A percentile compares a stretch with the other conserved stretches of the same genome.
Conservation (phyloP, 2,797 vertebrate species). For the Acanthis flammea region DNA sequence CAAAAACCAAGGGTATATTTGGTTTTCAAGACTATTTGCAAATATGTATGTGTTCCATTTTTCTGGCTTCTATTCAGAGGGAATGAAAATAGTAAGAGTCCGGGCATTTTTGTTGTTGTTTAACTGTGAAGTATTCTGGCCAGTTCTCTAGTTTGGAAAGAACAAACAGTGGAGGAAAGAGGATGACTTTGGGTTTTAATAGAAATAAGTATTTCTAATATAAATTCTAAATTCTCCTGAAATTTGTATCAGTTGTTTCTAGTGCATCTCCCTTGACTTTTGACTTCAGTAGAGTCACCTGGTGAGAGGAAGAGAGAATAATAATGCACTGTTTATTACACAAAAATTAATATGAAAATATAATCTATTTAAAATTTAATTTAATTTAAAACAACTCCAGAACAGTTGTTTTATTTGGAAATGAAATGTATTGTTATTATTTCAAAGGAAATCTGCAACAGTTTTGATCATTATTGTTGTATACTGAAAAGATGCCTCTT, state of each 20-base stretch:
- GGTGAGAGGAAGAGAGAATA: neutral
- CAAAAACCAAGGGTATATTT: neutral
- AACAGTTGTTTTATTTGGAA: neutral
- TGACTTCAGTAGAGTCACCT: neutral
- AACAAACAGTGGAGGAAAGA: neutral
- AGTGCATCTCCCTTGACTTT: neutral
- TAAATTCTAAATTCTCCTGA: neutral
- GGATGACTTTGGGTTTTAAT: neutral
- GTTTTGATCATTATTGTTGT: neutral
- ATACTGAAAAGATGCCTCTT: neutral
- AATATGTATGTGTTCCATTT: neutral
- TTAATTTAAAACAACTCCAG: too few relatives aligned
- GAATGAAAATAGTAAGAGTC: neutral
- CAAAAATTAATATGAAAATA: neutral
- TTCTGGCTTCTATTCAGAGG: neutral
- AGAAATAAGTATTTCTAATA: neutral
- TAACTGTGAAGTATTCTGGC: neutral
- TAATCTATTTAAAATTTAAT: neutral
- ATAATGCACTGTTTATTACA: neutral
- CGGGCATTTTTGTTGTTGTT: neutral
- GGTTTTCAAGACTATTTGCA: neutral
- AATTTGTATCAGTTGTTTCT: neutral
- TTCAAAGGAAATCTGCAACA: neutral
- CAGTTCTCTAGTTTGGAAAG: neutral
- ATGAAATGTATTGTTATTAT: neutral